Evolutionary conservation across 1,140 invertebrate genomes (phyloP).

Genomic region (Drosophila jambulina): DNA sequence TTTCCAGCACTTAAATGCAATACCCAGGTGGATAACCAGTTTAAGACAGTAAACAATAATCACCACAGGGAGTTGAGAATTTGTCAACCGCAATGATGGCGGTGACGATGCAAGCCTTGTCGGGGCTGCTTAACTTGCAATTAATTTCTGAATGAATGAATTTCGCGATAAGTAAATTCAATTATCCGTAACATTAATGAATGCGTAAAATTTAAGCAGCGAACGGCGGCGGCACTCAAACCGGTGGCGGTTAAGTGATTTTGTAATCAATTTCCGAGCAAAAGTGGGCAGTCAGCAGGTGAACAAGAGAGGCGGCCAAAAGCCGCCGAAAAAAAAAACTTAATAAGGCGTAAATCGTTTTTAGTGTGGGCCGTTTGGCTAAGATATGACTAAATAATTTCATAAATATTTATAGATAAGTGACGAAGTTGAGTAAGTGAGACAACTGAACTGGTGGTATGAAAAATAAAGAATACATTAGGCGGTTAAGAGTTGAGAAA

Average conservation of each 20-base stretch:
- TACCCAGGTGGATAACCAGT: slow-evolving; percentile 15
- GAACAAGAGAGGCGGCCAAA: slow-evolving; percentile 5
- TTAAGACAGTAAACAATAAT: slow-evolving; percentile 35
- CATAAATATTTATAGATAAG: slow-evolving; percentile 71
- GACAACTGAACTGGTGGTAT: slow-evolving; percentile 12
- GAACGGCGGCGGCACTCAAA: slow-evolving; percentile 45
- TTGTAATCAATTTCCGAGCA: slow-evolving; percentile 68
- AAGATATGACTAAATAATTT: slow-evolving; percentile 75
- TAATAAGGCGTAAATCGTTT: slow-evolving; percentile 68
- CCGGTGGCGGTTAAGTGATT: slow-evolving; percentile 61
- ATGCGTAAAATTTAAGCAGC: slow-evolving; percentile 80
- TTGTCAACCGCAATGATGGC: slow-evolving; percentile 26
- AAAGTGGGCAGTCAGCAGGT: slow-evolving; percentile 43
- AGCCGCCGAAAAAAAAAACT: slow-evolving; percentile 28
- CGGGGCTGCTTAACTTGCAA: slow-evolving; percentile 53
- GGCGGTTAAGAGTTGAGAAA: too few relatives aligned
- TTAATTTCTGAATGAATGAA: slow-evolving; percentile 75
- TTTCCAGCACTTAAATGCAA: neutral
- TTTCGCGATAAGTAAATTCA: slow-evolving; percentile 82
- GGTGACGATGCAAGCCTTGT: slow-evolving; percentile 18
- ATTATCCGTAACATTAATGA: slow-evolving; percentile 81
- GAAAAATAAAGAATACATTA: neutral
- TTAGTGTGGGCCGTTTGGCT: slow-evolving; percentile 58
- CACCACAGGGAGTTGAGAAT: slow-evolving; percentile 27
- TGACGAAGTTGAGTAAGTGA: slow-evolving; percentile 18